phyloP scores from a whole-genome alignment of 2,797 vertebrate genomes.

The Setipinna tenuifilis region DNA sequence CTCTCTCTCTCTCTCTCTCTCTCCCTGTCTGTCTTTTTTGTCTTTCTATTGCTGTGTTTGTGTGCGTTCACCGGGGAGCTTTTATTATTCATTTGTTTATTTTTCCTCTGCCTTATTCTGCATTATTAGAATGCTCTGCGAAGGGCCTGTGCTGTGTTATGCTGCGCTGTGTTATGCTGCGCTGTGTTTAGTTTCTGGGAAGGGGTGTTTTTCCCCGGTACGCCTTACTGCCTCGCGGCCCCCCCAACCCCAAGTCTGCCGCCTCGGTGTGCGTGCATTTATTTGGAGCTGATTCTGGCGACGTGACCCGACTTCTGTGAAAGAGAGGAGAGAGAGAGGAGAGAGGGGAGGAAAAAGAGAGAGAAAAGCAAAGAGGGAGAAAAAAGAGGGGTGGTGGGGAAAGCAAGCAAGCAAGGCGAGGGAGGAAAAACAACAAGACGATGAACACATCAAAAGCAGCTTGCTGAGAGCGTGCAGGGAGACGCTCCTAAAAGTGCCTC shows the following conservation, averaged over 20 bases:
- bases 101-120: too few relatives aligned
- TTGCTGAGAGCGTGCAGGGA: constrained; percentile 16
- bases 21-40: neutral
- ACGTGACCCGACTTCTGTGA: neutral
- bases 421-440: neutral
- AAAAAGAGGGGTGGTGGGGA: neutral
- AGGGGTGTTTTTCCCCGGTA: neutral
- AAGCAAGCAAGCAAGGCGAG: neutral
- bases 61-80: neutral
- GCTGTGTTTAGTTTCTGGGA: constrained; percentile 32
- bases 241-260: neutral
- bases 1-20: too few relatives aligned
- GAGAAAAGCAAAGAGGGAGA: too few relatives aligned
- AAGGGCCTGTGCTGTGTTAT: neutral
- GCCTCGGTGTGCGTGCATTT: constrained; percentile 30
- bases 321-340: neutral
- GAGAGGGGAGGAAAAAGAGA: too few relatives aligned
- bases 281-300: constrained; percentile 31
- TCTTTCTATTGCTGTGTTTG: constrained; percentile 30
- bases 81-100: neutral
- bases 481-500: neutral
- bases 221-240: neutral
- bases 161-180: constrained; percentile 20
- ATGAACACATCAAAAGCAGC: constrained; percentile 21
- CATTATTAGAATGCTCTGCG: constrained; percentile 38